A percentile compares a stretch with the other conserved stretches of the same genome.
Evolutionary conservation across 2,797 vertebrate genomes (phyloP).

Genomic region (Eidolon dupreanum): DNA sequence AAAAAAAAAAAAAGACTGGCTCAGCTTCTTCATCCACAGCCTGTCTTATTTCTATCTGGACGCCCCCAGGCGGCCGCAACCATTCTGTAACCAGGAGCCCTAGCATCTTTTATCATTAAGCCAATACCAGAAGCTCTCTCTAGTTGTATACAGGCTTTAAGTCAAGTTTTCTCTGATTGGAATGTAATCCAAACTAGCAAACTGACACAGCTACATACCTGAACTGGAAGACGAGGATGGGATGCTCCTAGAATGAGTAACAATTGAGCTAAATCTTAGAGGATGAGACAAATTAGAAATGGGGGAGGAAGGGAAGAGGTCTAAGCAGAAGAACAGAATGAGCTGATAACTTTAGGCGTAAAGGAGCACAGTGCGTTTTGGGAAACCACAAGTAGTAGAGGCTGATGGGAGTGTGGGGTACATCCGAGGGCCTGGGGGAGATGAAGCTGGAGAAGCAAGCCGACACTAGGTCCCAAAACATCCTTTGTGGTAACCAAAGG

Average conservation of each 20-base stretch:
- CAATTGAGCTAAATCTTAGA: neutral
- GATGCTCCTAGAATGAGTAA: neutral
- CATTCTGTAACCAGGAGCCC: neutral
- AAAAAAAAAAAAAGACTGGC: neutral
- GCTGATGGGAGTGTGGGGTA: too few relatives aligned
- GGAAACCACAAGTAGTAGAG: neutral
- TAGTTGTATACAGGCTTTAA: too few relatives aligned
- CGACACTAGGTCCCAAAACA: accelerated
- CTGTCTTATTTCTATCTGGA: neutral
- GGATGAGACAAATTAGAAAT: neutral
- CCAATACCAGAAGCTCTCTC: neutral
- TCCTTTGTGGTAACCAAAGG: neutral
- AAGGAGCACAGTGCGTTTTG: too few relatives aligned
- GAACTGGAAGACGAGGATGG: neutral
- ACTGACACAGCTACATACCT: neutral
- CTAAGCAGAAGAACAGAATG: neutral
- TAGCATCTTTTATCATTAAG: neutral
- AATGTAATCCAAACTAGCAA: neutral
- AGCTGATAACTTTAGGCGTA: neutral
- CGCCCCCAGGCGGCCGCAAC: neutral
- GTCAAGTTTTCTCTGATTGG: neutral
- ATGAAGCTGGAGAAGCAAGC: neutral
- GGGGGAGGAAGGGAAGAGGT: neutral
- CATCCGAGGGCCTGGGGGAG: neutral
- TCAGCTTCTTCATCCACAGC: neutral